A percentile compares a stretch with the other conserved stretches of the same genome.
Evolutionary conservation across 2,113 vertebrate species (phyloP).

Genomic region (Chionodraco myersi): DNA sequence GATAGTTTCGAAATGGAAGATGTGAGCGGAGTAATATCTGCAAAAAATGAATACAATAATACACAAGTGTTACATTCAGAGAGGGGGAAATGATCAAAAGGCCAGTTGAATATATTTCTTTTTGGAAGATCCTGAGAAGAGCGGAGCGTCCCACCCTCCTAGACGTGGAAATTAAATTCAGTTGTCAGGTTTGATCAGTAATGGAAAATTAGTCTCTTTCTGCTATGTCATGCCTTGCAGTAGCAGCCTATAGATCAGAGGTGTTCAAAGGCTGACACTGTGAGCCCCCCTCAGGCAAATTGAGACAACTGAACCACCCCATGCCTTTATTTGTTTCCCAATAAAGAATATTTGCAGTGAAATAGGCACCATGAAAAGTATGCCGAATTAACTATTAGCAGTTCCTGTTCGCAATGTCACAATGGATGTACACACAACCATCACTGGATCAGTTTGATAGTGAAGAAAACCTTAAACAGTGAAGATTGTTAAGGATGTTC

Average conservation of each 20-base stretch:
- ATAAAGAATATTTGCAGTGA: not conserved
- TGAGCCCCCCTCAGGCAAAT: not conserved
- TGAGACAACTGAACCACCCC: not conserved
- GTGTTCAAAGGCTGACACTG: not conserved
- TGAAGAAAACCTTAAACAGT: not conserved
- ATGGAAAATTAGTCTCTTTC: conserved; percentile 6
- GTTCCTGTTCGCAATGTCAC: not conserved
- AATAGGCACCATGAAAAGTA: not conserved
- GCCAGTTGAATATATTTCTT: not conserved
- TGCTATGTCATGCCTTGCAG: not conserved
- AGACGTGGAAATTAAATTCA: conserved; percentile 33
- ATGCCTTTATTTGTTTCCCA: not conserved
- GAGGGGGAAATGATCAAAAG: not conserved
- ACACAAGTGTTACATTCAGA: not conserved
- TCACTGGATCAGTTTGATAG: not conserved
- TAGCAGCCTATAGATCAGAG: not conserved
- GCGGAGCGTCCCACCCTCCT: conserved; percentile 21
- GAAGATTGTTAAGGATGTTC: not conserved
- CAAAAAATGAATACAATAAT: conserved; percentile 6
- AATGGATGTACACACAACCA: not conserved
- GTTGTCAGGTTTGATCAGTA: conserved; percentile 42
- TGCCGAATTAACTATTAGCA: not conserved
- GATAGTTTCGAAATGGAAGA: conserved; percentile 31
- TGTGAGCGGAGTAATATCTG: not conserved
- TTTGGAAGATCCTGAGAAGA: not conserved